These are phyloP conservation scores for Borostomias antarcticus DNA, from an alignment of 2,797 vertebrate species.

Conservation along the genomic window DNA sequence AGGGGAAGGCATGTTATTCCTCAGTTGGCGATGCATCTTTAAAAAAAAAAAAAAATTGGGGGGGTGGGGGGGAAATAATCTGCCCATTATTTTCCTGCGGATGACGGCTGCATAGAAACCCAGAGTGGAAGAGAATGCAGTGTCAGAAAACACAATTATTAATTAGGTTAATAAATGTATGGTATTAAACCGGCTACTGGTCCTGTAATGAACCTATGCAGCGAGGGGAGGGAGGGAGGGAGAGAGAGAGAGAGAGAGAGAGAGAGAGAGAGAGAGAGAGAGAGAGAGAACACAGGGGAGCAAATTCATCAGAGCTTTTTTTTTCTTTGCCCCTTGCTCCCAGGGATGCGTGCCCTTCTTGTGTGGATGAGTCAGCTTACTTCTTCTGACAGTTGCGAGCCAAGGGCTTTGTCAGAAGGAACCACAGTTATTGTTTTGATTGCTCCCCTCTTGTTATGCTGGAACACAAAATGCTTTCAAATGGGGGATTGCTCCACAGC, in stretches of 20 bases:
- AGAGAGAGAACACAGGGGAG: constrained; percentile 57
- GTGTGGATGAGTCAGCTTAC: constrained; percentile 78
- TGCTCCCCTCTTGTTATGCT: constrained; percentile 67
- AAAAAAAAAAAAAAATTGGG: too few species aligned
- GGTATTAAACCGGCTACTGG: constrained; percentile 71
- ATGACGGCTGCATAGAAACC: constrained; percentile 64
- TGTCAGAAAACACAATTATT: constrained; percentile 63
- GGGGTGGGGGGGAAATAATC: constrained; percentile 69
- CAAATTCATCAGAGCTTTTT: constrained; percentile 67
- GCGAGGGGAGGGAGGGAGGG: constrained; percentile 62
- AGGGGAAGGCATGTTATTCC: constrained; percentile 72
- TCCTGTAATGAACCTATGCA: constrained; percentile 73
- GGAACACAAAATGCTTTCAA: constrained; percentile 73
- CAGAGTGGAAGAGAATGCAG: constrained; percentile 34
- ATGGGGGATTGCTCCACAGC: constrained; percentile 70
- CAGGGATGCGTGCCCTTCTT: constrained; percentile 77
- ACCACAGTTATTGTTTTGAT: constrained; percentile 76
- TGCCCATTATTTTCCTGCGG: constrained; percentile 71
- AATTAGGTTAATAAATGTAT: constrained; percentile 68
- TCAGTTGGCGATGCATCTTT: constrained; percentile 73
- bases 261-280: constrained; percentile 37
- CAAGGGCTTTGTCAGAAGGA: constrained; percentile 76
- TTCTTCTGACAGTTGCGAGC: constrained; percentile 77
- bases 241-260: constrained; percentile 58
- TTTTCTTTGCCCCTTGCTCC: constrained; percentile 61